Evolutionary conservation across 2,797 vertebrate genomes (phyloP).

Genomic region (Zalophus californianus): DNA sequence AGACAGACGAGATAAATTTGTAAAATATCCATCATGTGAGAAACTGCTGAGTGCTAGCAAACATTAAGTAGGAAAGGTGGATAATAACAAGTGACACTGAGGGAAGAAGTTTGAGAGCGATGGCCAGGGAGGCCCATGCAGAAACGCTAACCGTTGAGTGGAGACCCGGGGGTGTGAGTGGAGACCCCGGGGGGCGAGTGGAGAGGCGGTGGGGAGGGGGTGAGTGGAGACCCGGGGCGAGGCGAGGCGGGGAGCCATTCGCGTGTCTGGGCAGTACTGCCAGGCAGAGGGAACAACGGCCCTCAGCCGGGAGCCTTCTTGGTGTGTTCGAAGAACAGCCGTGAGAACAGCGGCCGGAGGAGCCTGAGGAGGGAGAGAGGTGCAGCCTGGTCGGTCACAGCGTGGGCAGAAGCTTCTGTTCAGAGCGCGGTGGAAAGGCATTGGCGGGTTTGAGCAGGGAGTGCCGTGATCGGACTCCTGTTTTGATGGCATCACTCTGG

Average conservation of each 20-base stretch:
- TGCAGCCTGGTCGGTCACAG: not conserved
- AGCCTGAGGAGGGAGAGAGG: not conserved
- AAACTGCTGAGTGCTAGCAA: not conserved
- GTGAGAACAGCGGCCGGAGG: not conserved
- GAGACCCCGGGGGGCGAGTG: too few species aligned
- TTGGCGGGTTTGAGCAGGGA: not conserved
- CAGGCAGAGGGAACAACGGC: not conserved
- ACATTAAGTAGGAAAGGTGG: not conserved
- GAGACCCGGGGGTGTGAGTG: not conserved
- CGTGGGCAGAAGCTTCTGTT: not conserved
- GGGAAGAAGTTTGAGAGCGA: not conserved
- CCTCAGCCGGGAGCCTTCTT: not conserved
- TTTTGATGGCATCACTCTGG: not conserved
- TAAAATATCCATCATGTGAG: not conserved
- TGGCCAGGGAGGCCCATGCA: not conserved
- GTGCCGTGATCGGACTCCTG: not conserved
- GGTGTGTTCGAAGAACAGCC: not conserved
- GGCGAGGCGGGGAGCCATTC: not conserved
- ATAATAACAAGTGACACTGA: not conserved
- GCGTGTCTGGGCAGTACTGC: fast-evolving
- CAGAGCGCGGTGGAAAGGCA: not conserved
- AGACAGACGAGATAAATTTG: not conserved
- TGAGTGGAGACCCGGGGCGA: not conserved
- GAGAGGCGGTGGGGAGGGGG: too few species aligned
- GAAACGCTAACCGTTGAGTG: not conserved